Evolutionary conservation across 1,140 invertebrate genomes (phyloP).

Genomic region (Nixonia krombeini): DNA sequence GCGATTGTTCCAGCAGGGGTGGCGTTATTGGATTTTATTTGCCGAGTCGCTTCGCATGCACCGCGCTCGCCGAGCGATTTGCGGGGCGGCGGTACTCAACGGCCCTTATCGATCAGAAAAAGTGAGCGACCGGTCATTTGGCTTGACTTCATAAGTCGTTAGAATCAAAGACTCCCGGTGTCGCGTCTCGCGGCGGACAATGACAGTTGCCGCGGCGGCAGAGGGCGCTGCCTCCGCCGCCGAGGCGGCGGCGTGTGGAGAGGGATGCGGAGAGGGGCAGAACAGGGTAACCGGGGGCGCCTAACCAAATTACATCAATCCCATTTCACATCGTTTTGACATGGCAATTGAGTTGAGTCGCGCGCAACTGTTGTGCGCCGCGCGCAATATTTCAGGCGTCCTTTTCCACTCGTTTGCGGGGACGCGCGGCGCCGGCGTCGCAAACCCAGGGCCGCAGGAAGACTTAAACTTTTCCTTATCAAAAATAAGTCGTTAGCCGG

Average conservation of each 20-base stretch:
- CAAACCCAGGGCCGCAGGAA: slow-evolving; percentile 36
- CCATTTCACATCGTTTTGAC: slow-evolving; percentile 72
- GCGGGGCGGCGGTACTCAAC: slow-evolving; percentile 30
- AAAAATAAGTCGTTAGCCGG: slow-evolving; percentile 72
- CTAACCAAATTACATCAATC: slow-evolving; percentile 73
- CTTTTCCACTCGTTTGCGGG: slow-evolving; percentile 22
- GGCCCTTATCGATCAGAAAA: slow-evolving; percentile 46
- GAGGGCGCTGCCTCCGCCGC: slow-evolving; percentile 4
- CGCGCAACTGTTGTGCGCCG: slow-evolving; percentile 64
- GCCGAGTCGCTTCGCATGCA: slow-evolving; percentile 56
- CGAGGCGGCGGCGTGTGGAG: no score
- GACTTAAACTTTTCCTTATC: slow-evolving; percentile 71
- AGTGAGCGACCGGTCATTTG: slow-evolving; percentile 65
- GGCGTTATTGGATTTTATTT: slow-evolving; percentile 66
- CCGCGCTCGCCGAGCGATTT: slow-evolving; percentile 42
- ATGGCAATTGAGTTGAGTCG: slow-evolving; percentile 67
- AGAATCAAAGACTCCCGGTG: slow-evolving; percentile 64
- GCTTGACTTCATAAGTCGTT: slow-evolving; percentile 73
- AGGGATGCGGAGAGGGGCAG: not conserved
- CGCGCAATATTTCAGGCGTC: slow-evolving; percentile 30
- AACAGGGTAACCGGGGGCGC: slow-evolving; percentile 37
- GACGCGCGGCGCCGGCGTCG: slow-evolving; percentile 6
- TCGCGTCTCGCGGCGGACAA: slow-evolving; percentile 46
- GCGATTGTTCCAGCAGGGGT: slow-evolving; percentile 55
- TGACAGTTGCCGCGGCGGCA: not conserved